These are phyloP conservation scores for Euplagia quadripunctaria DNA, from an alignment of 2,888 invertebrate genomes.

Conservation along the genomic window DNA sequence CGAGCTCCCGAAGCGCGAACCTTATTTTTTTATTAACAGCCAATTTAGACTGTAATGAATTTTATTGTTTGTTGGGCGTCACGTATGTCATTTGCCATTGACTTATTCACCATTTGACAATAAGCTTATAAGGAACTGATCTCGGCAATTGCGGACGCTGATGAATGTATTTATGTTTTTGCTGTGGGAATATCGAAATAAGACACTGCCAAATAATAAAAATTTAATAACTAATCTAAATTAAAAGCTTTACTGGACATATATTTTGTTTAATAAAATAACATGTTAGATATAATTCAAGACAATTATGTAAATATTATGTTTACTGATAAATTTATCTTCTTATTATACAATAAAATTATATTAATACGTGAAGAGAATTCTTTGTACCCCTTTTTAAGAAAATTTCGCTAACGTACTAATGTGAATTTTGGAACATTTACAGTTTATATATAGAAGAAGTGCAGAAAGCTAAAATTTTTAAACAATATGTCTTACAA, in stretches of 20 bases:
- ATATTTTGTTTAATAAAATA: neutral
- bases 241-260: neutral
- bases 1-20: constrained; percentile 58
- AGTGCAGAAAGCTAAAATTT: too few species aligned
- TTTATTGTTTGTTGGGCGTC: constrained; percentile 63
- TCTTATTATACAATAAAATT: neutral
- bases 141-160: constrained; percentile 1
- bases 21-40: constrained; percentile 73
- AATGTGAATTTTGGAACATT: too few species aligned
- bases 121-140: constrained; percentile 30
- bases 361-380: too few species aligned
- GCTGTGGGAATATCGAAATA: neutral
- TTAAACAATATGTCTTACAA: too few species aligned
- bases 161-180: constrained; percentile 7
- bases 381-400: too few species aligned
- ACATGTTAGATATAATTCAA: neutral
- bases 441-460: too few species aligned
- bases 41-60: constrained; percentile 73
- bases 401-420: too few species aligned
- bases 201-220: constrained; percentile 8
- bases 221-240: constrained; percentile 1
- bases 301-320: neutral
- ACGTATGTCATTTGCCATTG: constrained; percentile 41
- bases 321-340: neutral
- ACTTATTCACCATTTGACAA: constrained; percentile 52